Conservation (phyloP, 1,140 invertebrate genomes). For the Rhizoglyphus robini region DNA sequence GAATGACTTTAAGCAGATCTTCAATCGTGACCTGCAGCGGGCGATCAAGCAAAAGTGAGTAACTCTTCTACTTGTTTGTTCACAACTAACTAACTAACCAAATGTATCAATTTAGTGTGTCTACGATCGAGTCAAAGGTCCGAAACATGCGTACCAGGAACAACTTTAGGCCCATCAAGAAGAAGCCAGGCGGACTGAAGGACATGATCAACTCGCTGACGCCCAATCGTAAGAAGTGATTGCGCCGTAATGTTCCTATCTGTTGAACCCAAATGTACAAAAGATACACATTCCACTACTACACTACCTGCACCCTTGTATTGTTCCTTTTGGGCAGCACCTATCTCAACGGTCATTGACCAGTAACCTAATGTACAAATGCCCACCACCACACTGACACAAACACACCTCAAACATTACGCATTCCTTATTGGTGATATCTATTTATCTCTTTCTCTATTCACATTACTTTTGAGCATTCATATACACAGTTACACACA, state of each 20-base stretch:
- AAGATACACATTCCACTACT: too few relatives aligned
- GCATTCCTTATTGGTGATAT: too few relatives aligned
- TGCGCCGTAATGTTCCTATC: not conserved
- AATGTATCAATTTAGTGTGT: slow-evolving; percentile 1
- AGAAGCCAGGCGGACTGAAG: not conserved
- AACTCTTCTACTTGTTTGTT: not conserved
- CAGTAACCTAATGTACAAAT: too few relatives aligned
- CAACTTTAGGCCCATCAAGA: not conserved
- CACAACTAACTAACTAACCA: not conserved
- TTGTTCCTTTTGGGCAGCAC: too few relatives aligned
- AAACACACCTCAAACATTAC: too few relatives aligned
- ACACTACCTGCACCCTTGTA: too few relatives aligned
- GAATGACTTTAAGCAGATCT: slow-evolving; percentile 86
- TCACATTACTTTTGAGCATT: too few relatives aligned
- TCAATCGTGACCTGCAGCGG: slow-evolving; percentile 78
- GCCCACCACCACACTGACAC: too few relatives aligned
- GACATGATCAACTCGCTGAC: not conserved
- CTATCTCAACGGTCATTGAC: too few relatives aligned
- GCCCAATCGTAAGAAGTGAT: not conserved
- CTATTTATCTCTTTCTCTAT: too few relatives aligned
- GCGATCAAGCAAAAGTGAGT: slow-evolving; percentile 48
- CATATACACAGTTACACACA: too few relatives aligned
- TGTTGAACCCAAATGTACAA: too few relatives aligned
- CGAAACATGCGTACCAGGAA: not conserved
- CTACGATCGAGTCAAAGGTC: not conserved